Evolutionary conservation across 2,888 invertebrate species (phyloP).

Genomic region (Sericinus montela): DNA sequence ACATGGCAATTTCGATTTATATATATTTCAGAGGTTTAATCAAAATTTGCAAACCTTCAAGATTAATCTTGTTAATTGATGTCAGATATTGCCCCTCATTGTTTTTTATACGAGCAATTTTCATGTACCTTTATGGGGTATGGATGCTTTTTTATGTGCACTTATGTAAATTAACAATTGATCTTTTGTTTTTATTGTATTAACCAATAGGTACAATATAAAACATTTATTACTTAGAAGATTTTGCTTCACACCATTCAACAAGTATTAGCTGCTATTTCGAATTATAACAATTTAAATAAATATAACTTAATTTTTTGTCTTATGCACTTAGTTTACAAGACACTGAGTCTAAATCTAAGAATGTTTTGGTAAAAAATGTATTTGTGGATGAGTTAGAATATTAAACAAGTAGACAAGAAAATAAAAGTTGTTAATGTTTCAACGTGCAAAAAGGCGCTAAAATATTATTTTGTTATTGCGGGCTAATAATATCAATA

Average conservation of each 20-base stretch:
- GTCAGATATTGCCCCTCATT: constrained; percentile 2
- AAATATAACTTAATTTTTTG: too few species aligned
- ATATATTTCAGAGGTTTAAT: too few species aligned
- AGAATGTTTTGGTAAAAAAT: too few species aligned
- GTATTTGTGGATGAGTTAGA: too few species aligned
- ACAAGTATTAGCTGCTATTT: background rate
- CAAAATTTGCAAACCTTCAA: background rate
- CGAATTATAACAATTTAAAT: background rate
- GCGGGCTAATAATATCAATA: too few species aligned
- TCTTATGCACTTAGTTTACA: too few species aligned
- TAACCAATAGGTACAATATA: background rate
- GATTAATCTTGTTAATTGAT: background rate
- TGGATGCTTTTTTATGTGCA: background rate
- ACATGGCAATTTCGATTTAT: too few species aligned
- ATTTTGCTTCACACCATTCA: background rate
- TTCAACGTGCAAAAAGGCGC: too few species aligned
- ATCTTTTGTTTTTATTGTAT: background rate
- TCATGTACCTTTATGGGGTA: background rate
- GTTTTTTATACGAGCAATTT: constrained; percentile 8
- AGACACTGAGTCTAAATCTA: too few species aligned
- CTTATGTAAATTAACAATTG: background rate
- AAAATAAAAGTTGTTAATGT: too few species aligned
- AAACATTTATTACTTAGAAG: background rate
- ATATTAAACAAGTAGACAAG: too few species aligned
- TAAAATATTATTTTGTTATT: too few species aligned